Conservation (phyloP, 2,113 vertebrate genomes). For the Sarotherodon lohbergeri region DNA sequence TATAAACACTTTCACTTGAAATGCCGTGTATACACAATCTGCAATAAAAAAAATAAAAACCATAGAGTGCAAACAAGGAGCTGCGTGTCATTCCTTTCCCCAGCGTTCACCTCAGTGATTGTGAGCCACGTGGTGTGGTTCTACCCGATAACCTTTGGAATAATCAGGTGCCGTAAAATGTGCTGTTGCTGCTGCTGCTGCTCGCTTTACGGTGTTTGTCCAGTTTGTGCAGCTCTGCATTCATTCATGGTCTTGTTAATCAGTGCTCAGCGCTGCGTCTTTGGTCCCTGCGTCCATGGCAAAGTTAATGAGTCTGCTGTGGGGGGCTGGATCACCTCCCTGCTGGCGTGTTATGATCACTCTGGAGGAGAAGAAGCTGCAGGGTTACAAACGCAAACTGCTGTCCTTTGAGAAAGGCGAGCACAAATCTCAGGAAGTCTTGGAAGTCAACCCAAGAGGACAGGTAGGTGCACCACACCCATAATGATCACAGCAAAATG, state of each 20-base stretch:
- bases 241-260: background rate
- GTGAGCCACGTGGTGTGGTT: background rate
- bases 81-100: background rate
- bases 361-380: slow-evolving; percentile 65
- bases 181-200: background rate
- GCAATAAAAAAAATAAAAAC: slow-evolving; percentile 64
- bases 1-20: slow-evolving; percentile 61
- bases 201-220: background rate
- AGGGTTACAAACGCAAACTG: slow-evolving; percentile 53
- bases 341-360: slow-evolving; percentile 67
- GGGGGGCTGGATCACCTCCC: slow-evolving; percentile 61
- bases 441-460: slow-evolving; percentile 61
- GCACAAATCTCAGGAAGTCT: slow-evolving; percentile 56
- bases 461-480: slow-evolving; percentile 29
- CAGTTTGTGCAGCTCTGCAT: background rate
- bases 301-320: slow-evolving; percentile 47
- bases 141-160: background rate
- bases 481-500: background rate
- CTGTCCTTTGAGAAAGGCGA: slow-evolving; percentile 61
- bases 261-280: background rate
- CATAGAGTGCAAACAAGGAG: slow-evolving; percentile 1
- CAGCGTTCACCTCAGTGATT: background rate
- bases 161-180: background rate
- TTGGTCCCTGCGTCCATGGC: slow-evolving; percentile 17
- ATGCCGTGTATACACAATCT: slow-evolving; percentile 72